These are phyloP conservation scores for Elephas maximus DNA, from an alignment of 2,113 vertebrate species.

Conservation along the genomic window DNA sequence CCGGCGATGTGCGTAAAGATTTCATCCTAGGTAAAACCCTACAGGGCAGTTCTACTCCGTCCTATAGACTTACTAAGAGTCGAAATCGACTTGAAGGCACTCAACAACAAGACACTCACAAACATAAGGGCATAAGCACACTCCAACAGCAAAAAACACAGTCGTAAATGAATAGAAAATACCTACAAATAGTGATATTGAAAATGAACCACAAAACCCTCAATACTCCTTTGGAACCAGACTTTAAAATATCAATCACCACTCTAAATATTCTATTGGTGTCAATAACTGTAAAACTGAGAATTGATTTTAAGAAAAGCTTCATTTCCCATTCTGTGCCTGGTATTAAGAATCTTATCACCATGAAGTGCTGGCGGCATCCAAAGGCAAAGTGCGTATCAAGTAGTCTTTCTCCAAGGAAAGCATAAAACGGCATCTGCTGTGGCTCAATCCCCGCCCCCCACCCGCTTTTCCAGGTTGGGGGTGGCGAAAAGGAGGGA, in stretches of 20 bases:
- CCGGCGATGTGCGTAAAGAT: not conserved
- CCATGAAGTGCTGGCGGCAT: not conserved
- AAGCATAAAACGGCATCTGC: constrained; percentile 69
- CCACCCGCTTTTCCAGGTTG: constrained; percentile 37
- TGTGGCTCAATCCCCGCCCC: not conserved
- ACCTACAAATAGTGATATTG: not conserved
- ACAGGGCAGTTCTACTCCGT: not conserved
- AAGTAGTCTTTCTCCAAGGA: constrained; percentile 60
- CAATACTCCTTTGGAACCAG: constrained; percentile 19
- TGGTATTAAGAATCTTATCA: constrained; percentile 37
- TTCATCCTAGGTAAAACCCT: not conserved
- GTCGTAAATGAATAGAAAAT: not conserved
- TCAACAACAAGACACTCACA: not conserved
- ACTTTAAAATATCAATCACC: constrained; percentile 51
- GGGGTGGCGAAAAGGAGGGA: constrained; percentile 45
- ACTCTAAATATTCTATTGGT: constrained; percentile 39
- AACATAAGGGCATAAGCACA: not conserved
- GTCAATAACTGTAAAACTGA: constrained; percentile 38
- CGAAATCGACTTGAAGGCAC: not conserved
- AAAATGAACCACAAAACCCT: constrained; percentile 52
- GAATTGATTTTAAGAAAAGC: constrained; percentile 50
- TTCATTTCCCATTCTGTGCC: constrained; percentile 36
- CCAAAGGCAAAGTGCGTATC: constrained; percentile 54
- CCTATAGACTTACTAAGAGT: not conserved
- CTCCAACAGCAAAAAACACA: constrained; percentile 26